Evolutionary conservation across 2,113 vertebrate species (phyloP).

Genomic region (Psittacara wagleri): DNA sequence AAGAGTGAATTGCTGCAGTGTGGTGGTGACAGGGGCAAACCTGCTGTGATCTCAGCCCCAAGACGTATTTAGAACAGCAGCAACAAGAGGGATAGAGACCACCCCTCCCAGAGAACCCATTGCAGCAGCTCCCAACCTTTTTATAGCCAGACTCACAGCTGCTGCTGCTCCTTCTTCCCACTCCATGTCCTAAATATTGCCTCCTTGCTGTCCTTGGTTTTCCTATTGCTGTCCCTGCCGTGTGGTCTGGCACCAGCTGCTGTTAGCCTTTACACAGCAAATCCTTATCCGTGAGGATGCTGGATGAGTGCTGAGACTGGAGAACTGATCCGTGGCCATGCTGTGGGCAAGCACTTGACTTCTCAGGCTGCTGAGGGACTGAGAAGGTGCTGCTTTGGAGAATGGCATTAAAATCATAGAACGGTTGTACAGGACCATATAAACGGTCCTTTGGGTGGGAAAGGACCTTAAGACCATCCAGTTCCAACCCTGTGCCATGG

Average conservation of each 20-base stretch:
- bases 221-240: background rate
- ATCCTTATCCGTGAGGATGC: background rate
- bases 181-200: background rate
- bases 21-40: background rate
- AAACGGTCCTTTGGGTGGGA: background rate
- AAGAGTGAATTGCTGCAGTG: background rate
- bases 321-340: background rate
- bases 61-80: background rate
- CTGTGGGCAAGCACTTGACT: background rate
- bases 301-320: background rate
- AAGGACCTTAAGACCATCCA: background rate
- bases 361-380: background rate
- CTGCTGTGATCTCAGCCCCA: background rate
- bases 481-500: background rate
- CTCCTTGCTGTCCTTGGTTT: background rate
- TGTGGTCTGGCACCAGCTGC: background rate
- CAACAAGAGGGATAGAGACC: background rate
- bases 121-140: background rate
- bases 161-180: slow-evolving; percentile 20
- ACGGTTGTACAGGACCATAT: background rate
- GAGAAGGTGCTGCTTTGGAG: background rate
- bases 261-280: accelerated
- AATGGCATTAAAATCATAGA: background rate
- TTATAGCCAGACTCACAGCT: slow-evolving; percentile 50
- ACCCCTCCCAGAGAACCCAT: background rate